phyloP scores from a whole-genome alignment of 2,797 vertebrate genomes.

The Chrysolophus pictus region DNA sequence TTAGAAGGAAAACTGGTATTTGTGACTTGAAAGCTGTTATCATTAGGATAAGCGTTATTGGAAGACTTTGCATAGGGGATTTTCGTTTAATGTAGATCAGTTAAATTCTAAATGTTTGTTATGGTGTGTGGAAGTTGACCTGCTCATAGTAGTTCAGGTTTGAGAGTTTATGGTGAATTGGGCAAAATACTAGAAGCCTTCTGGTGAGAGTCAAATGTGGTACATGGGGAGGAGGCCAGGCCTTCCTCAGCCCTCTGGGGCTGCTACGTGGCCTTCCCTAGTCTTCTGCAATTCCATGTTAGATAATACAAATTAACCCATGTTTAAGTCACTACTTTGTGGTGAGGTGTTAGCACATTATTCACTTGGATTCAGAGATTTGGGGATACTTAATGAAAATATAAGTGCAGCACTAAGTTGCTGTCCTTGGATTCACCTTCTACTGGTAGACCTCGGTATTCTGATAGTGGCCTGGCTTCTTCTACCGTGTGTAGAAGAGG shows the following conservation, averaged over 20 bases:
- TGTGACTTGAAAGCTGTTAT: slow-evolving; percentile 33
- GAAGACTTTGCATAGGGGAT: slow-evolving; percentile 1
- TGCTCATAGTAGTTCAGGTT: neutral
- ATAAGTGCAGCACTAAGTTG: neutral
- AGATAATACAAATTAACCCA: neutral
- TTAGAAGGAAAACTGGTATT: slow-evolving; percentile 45
- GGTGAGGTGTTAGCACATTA: accelerated
- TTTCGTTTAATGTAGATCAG: neutral
- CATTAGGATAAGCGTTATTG: slow-evolving; percentile 3
- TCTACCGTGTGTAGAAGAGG: neutral
- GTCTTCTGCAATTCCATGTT: neutral
- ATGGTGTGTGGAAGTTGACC: slow-evolving; percentile 10
- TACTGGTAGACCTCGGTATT: neutral
- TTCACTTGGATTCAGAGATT: neutral
- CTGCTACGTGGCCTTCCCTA: accelerated
- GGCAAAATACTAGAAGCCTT: neutral
- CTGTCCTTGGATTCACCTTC: neutral
- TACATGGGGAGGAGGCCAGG: neutral
- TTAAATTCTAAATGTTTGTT: neutral
- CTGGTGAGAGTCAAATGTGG: neutral
- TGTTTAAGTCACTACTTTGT: neutral
- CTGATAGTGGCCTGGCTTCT: neutral
- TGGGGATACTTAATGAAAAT: neutral
- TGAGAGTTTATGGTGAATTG: neutral
- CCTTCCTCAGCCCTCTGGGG: neutral